A percentile compares a stretch with the other conserved stretches of the same genome.
Evolutionary conservation across 2,888 invertebrate genomes (phyloP).

Genomic region (Strigamia maritima): DNA sequence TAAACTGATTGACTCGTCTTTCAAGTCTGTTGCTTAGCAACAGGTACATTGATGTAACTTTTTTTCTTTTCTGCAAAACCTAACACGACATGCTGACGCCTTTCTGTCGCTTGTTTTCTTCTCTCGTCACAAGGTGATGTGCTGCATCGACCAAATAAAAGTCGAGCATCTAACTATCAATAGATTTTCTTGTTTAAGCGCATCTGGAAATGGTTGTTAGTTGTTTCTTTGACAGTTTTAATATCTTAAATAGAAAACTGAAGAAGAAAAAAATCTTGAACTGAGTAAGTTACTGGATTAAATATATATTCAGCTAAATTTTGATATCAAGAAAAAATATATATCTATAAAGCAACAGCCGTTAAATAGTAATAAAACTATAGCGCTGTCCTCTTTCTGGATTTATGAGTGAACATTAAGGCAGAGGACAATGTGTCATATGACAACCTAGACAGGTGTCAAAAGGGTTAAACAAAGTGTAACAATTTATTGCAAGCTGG

Average conservation of each 20-base stretch:
- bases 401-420: slow-evolving; percentile 20
- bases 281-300: too few relatives aligned
- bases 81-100: slow-evolving; percentile 27
- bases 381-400: neutral
- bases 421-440: slow-evolving; percentile 19
- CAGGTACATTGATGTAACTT: slow-evolving; percentile 17
- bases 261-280: neutral
- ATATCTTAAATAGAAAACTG: neutral
- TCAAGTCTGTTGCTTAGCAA: slow-evolving; percentile 16
- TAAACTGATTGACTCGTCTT: slow-evolving; percentile 21
- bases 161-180: neutral
- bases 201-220: neutral
- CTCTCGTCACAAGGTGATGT: neutral
- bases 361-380: slow-evolving; percentile 18
- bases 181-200: neutral
- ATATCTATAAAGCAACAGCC: neutral
- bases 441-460: slow-evolving; percentile 24
- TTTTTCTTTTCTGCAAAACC: neutral
- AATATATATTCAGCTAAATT: too few relatives aligned
- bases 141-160: neutral
- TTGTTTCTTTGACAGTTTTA: neutral
- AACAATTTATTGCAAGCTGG: slow-evolving; percentile 2
- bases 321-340: neutral
- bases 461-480: neutral
- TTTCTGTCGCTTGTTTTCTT: neutral